Percentiles rank a stretch among this genome's conserved stretches.
These are phyloP conservation scores for Glareola pratincola DNA, from an alignment of 2,113 vertebrate species.

Conservation along the genomic window DNA sequence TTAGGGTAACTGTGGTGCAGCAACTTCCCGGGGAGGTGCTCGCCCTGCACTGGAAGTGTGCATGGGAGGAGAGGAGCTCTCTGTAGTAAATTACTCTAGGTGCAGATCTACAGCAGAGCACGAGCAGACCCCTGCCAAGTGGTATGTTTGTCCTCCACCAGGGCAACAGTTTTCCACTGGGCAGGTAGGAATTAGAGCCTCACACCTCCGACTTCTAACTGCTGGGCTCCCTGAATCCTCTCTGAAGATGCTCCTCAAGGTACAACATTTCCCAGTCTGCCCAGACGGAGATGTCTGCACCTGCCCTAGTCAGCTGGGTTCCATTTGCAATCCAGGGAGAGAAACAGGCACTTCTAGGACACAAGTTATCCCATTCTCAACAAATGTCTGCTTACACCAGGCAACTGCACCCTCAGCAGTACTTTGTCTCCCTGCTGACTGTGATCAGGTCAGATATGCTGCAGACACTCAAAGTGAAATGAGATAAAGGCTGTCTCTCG, in stretches of 20 bases:
- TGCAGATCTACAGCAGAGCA: not conserved
- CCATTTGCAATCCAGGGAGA: not conserved
- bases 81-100: not conserved
- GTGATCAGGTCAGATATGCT: not conserved
- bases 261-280: not conserved
- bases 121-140: not conserved
- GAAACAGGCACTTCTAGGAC: not conserved
- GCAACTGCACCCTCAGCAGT: not conserved
- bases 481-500: not conserved
- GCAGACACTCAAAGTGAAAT: not conserved
- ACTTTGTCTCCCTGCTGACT: not conserved
- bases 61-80: not conserved
- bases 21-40: not conserved
- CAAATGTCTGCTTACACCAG: not conserved
- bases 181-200: not conserved
- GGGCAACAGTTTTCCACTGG: not conserved
- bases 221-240: not conserved
- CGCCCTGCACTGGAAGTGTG: not conserved
- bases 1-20: not conserved
- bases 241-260: not conserved
- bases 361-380: not conserved
- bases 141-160: not conserved
- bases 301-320: not conserved
- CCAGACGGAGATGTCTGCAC: not conserved
- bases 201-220: not conserved